phyloP scores from a whole-genome alignment of 2,888 invertebrate genomes.

The Lysandra coridon region DNA sequence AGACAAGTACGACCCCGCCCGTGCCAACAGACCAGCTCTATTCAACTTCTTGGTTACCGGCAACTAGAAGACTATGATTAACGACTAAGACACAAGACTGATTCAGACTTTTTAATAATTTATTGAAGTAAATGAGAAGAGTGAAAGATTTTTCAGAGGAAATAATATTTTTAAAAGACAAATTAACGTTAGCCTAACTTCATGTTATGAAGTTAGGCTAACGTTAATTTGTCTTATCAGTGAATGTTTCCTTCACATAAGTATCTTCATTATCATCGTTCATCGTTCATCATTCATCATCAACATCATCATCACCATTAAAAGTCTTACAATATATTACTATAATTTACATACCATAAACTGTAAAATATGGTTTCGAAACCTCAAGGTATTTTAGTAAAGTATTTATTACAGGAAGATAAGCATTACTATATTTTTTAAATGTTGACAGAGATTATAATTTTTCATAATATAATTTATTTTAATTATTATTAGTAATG shows the following conservation, averaged over 20 bases:
- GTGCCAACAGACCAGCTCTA: slow-evolving; percentile 83
- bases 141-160: background rate
- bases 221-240: background rate
- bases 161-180: background rate
- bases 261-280: background rate
- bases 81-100: background rate
- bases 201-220: too few relatives aligned
- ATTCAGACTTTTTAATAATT: background rate
- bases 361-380: background rate
- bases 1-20: slow-evolving; percentile 86
- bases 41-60: slow-evolving; percentile 73
- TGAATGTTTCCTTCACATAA: background rate
- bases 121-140: background rate
- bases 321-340: background rate
- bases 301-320: background rate
- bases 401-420: background rate
- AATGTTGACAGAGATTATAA: background rate
- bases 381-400: background rate
- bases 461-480: background rate
- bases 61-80: slow-evolving; percentile 48
- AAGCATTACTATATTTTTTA: background rate
- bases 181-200: too few relatives aligned
- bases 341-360: background rate
- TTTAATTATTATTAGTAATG: background rate
- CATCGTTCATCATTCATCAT: background rate